Conservation (phyloP, 2,797 vertebrate genomes). For the Rhincodon typus region DNA sequence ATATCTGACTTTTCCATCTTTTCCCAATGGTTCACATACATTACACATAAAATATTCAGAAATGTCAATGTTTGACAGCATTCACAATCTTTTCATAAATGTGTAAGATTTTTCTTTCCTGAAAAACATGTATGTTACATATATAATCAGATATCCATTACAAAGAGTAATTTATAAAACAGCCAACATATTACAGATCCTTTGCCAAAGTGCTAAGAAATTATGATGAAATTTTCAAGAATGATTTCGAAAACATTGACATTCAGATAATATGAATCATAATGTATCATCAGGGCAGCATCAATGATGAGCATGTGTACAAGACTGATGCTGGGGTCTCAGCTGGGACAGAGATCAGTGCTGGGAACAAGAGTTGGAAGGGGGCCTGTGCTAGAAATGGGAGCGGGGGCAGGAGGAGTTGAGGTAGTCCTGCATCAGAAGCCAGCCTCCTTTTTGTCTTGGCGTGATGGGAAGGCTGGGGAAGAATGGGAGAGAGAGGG, state of each 20-base stretch:
- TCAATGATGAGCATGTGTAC: no score
- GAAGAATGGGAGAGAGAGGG: no score
- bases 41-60: neutral
- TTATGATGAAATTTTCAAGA: neutral
- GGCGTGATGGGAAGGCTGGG: no score
- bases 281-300: neutral
- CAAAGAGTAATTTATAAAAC: neutral
- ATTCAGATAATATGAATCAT: neutral
- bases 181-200: neutral
- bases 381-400: no score
- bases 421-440: no score
- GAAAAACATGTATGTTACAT: neutral
- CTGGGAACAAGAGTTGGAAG: no score
- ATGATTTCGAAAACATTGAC: neutral
- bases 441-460: no score
- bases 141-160: neutral
- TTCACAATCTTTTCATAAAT: neutral
- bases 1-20: neutral
- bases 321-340: no score
- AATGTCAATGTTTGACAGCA: slow-evolving; percentile 8
- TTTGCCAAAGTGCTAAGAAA: neutral
- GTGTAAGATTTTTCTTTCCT: neutral
- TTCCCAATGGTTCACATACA: neutral
- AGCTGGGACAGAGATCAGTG: no score
- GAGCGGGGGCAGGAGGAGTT: no score